Evolutionary conservation across 2,797 vertebrate species (phyloP), one percentile per base, ranked within the genome.

Genomic region (Gymnopithys bicolor): DNA sequence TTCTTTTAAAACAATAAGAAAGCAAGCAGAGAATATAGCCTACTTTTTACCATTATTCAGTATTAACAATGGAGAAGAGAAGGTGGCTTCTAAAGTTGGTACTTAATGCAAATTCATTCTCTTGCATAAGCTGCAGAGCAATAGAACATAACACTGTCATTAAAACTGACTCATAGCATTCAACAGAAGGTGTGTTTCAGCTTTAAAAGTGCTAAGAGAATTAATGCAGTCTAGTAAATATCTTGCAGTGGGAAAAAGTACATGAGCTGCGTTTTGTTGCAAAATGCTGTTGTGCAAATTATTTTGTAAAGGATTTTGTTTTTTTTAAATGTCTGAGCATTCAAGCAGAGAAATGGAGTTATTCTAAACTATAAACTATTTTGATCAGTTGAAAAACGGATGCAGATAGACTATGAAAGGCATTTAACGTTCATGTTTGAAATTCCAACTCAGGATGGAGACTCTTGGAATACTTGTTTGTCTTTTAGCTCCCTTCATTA

Each of bases 101-200:
- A 80, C 87, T 95, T 90, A 94, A 96, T 97, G 95, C 94, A 96
- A 92, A 96, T 96, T 87, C 81, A 85, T 96, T 88, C 91, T 84
- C 93, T 97, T 96, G 95, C 95, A 97, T 97, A 95, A 96, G 84
- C 95, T 90, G 21, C 62, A 93, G 60, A 94, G 94, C 87, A 95
- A n/a, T 84, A 84, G 95, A 95, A 96, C 91, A 92, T 95, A 94
- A 94, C 86, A 89, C 93, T 95, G 89, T 96, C 94, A 96, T 97
- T 97, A 96, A 97, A 96, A 94, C 94, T 96, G 96, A 97, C 87
- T 96, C 95, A 96, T 62, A 94, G 90, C 87, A 82, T 96, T 97
- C 94, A 95, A 89, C 25, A 86, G 96, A 96, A 96, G 93, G 93
- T 96, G 95, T 96, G 95, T 95, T 96, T 96, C 63, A 78, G 87